Conservation (phyloP, 2,113 vertebrate genomes). For the Microcebus tavaratra region DNA sequence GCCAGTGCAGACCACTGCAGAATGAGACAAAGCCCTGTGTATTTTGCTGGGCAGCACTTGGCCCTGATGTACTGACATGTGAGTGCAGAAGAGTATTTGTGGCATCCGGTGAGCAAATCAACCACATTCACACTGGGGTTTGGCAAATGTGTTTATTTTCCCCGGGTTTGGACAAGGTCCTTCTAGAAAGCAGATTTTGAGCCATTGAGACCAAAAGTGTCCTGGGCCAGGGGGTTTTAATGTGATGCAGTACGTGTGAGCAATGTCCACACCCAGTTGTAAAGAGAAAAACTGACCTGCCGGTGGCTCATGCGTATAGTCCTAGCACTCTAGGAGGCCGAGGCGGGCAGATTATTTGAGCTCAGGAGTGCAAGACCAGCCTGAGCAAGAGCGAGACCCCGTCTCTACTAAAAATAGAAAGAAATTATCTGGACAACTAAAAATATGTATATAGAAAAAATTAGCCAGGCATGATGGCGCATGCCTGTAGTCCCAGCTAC, state of each 20-base stretch:
- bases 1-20: not conserved
- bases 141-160: not conserved
- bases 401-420: too few relatives aligned
- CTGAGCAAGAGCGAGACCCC: too few relatives aligned
- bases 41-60: constrained; percentile 19
- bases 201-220: not conserved
- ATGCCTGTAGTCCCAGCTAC: too few relatives aligned
- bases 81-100: not conserved
- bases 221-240: not conserved
- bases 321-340: too few relatives aligned
- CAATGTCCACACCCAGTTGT: not conserved
- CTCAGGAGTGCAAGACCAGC: too few relatives aligned
- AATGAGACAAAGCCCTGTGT: constrained; percentile 15
- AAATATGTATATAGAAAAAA: too few relatives aligned
- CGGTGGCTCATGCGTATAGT: too few relatives aligned
- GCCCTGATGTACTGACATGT: not conserved
- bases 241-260: not conserved
- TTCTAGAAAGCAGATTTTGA: not conserved
- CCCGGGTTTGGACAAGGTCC: not conserved
- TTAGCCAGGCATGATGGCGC: too few relatives aligned
- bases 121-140: not conserved
- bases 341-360: too few relatives aligned
- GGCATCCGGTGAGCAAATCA: fast-evolving
- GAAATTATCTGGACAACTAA: too few relatives aligned
- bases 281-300: not conserved